Evolutionary conservation across 2,888 invertebrate species (phyloP).

Genomic region (Lissonota sp.): DNA sequence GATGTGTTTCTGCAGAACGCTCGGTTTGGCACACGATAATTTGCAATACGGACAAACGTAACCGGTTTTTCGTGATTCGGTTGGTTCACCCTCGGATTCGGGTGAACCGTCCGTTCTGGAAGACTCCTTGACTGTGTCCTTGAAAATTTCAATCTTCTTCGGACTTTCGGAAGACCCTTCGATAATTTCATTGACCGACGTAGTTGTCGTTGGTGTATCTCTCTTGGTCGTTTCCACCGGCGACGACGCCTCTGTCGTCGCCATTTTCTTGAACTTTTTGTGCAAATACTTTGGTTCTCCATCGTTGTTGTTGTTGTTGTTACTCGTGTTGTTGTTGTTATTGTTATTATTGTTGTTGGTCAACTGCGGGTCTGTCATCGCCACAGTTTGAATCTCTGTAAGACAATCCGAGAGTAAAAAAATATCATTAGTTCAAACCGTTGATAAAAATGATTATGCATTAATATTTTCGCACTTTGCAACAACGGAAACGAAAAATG

Average conservation of each 20-base stretch:
- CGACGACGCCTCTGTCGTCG: slow-evolving; percentile 84
- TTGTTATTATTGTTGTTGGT: slow-evolving; percentile 72
- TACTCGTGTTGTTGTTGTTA: slow-evolving; percentile 70
- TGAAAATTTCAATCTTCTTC: slow-evolving; percentile 68
- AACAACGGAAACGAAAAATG: too few relatives aligned
- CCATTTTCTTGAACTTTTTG: slow-evolving; percentile 97
- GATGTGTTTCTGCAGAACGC: slow-evolving; percentile 96
- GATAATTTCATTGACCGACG: slow-evolving; percentile 34
- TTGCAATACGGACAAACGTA: slow-evolving; percentile 95
- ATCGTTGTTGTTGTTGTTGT: slow-evolving; percentile 78
- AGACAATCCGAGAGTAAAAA: background rate
- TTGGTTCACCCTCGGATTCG: slow-evolving; percentile 75
- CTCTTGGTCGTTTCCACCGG: slow-evolving; percentile 77
- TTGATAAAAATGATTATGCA: too few relatives aligned
- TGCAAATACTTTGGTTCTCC: slow-evolving; percentile 92
- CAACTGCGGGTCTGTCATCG: slow-evolving; percentile 82
- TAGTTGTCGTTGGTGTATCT: slow-evolving; percentile 63
- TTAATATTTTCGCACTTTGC: too few relatives aligned
- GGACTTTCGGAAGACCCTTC: slow-evolving; percentile 64
- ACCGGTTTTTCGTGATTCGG: slow-evolving; percentile 85
- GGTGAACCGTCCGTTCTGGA: slow-evolving; percentile 70
- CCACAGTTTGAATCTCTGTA: slow-evolving; percentile 79
- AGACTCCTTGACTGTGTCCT: slow-evolving; percentile 68
- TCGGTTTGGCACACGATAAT: slow-evolving; percentile 95
- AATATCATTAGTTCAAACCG: too few relatives aligned